Base-by-base conservation (phyloP, 2,113 vertebrate species). In the Syngnathoides biaculeatus region DNA sequence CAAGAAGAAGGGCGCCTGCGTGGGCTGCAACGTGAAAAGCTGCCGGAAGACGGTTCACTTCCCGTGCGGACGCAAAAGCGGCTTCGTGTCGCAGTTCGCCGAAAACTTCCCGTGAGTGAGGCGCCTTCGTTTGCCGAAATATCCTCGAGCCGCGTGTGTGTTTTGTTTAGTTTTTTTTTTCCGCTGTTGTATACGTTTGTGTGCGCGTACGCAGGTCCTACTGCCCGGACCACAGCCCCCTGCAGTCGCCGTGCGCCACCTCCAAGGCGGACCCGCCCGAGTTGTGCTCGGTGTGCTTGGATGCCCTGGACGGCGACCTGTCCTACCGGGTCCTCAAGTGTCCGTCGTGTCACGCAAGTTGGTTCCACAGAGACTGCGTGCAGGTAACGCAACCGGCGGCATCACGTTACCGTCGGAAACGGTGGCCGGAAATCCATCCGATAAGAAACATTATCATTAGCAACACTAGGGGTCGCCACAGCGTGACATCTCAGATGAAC, bases 321-420 rank as follows among this genome's bases (percentile, higher is more conserved):
- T 58, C 83, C 42, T 95, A 94, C 42, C 86, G 72, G 11, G 67
- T 96, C 79, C 87, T 99, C 73, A 94, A 93, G 77, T 96, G 95
- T 88, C 96, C 96, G 15, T 94, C 93, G 72, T 99, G 97, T 88
- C 95, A 95, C 85, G 87, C 90, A 64, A 92, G 95, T 83, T 98
- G 96, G 95, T 98, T 96, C 93, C 96, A 99, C 87, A 91, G 97
- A 78, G 92, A 95, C 62, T 99, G 97, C 79, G 90, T 97, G 67
- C 96, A 98, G 95, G 96, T 98, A 92, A 47, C n/a, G n/a, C n/a
- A n/a, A n/a, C n/a, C n/a, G n/a, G 10, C 26, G 43, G 3, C 10
- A 20, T 6, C 50, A n/a, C n/a, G n/a, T n/a, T n/a, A n/a, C n/a
- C n/a, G n/a, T n/a, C n/a, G n/a, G n/a, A n/a, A n/a, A n/a, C n/a